A percentile compares a stretch with the other conserved stretches of the same genome.
Conservation (phyloP, 2,113 vertebrate genomes). For the Tylochromis polylepis region DNA sequence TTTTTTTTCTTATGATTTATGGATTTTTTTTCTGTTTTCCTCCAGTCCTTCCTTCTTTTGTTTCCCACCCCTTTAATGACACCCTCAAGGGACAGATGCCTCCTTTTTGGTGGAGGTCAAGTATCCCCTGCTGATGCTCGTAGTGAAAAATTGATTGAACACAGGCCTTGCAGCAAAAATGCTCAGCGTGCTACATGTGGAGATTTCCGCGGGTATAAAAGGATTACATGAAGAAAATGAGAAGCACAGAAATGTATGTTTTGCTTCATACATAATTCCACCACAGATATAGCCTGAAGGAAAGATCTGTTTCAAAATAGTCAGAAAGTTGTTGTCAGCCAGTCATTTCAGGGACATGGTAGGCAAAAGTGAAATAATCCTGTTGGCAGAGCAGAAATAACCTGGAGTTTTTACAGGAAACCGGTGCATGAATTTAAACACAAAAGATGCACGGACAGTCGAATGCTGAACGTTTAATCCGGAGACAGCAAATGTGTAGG, state of each 20-base stretch:
- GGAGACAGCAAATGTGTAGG: neutral
- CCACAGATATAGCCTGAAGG: neutral
- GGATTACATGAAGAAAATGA: neutral
- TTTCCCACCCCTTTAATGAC: neutral
- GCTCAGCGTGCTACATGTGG: neutral
- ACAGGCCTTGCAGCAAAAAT: neutral
- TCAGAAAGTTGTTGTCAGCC: neutral
- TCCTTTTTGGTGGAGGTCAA: neutral
- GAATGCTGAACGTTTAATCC: neutral
- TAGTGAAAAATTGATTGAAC: neutral
- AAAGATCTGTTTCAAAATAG: neutral
- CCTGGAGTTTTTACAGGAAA: neutral
- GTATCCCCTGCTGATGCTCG: neutral
- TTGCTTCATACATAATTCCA: neutral
- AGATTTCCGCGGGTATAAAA: neutral
- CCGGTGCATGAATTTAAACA: neutral
- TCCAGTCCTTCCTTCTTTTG: neutral
- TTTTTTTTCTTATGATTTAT: neutral
- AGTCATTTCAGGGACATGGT: neutral
- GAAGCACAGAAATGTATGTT: neutral
- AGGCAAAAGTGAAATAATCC: neutral
- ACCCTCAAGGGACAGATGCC: neutral
- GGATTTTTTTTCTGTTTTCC: neutral
- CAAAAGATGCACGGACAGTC: rapidly evolving
- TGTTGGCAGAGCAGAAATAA: neutral